These are phyloP conservation scores for Sebastes flavidus DNA, from an alignment of 2,797 vertebrate species.

Conservation along the genomic window DNA sequence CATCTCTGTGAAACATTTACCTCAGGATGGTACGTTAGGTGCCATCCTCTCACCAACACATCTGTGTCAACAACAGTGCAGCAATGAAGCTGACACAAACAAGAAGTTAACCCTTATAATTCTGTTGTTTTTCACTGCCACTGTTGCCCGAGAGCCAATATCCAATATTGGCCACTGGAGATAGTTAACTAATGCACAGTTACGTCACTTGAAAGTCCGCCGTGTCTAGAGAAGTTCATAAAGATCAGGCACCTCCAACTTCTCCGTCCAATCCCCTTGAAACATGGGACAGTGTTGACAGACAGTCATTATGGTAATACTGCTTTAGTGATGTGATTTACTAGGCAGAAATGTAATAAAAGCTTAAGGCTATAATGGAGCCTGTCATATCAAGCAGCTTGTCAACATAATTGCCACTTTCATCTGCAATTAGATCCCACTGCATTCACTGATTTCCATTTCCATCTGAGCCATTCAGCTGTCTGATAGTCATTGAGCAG, in stretches of 20 bases:
- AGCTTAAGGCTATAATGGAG: constrained; percentile 76
- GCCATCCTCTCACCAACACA: neutral
- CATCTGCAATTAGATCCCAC: constrained; percentile 69
- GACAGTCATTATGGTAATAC: constrained; percentile 69
- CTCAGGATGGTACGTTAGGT: no score
- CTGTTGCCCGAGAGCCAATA: neutral
- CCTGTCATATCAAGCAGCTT: constrained; percentile 78
- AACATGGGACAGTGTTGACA: constrained; percentile 58
- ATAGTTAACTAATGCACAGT: neutral
- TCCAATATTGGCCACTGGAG: neutral
- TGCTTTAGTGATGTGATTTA: constrained; percentile 69
- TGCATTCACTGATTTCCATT: constrained; percentile 57
- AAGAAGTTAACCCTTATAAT: neutral
- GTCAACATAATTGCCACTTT: constrained; percentile 80
- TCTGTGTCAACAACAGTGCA: constrained; percentile 7
- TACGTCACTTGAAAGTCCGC: constrained; percentile 3
- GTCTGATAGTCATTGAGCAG: constrained; percentile 46
- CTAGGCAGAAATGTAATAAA: constrained; percentile 70
- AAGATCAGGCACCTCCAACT: constrained; percentile 43
- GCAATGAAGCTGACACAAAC: constrained; percentile 1
- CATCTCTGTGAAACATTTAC: no score
- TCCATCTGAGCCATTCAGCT: constrained; percentile 52
- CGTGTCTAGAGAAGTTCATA: constrained; percentile 36
- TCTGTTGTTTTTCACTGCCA: no score
- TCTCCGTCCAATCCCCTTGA: constrained; percentile 32